These are phyloP conservation scores for Spicauda simplicius DNA, from an alignment of 2,888 invertebrate genomes.

Conservation along the genomic window DNA sequence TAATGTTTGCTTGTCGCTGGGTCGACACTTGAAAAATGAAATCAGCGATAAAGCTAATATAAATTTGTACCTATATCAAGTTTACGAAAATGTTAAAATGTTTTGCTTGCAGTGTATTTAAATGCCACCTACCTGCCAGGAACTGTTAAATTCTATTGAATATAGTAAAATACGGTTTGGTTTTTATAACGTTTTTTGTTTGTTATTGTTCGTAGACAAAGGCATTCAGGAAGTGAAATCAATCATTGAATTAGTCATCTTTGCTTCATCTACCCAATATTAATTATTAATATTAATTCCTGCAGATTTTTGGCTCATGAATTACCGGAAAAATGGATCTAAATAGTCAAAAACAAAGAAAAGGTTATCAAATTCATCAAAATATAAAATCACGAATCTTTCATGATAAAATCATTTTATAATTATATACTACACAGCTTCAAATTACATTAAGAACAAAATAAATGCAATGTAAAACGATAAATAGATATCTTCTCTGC, in stretches of 20 bases:
- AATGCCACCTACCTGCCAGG: background rate
- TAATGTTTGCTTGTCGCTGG: background rate
- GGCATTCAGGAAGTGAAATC: conserved; percentile 1
- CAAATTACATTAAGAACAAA: too few species aligned
- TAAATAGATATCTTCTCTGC: too few species aligned
- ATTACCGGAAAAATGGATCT: background rate
- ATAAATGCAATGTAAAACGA: too few species aligned
- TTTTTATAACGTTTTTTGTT: background rate
- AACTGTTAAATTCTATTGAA: background rate
- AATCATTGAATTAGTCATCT: background rate
- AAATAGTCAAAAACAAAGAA: too few species aligned
- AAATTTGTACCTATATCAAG: background rate
- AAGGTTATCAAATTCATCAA: too few species aligned
- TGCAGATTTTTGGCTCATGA: background rate
- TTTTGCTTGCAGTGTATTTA: background rate
- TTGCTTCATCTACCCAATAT: background rate
- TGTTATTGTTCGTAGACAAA: background rate
- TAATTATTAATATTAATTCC: too few species aligned
- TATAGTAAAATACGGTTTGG: background rate
- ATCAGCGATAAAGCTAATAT: background rate
- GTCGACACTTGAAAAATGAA: background rate
- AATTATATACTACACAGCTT: too few species aligned
- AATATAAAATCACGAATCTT: too few species aligned
- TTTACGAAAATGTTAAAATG: background rate
- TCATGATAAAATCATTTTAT: too few species aligned